Evolutionary conservation across 1,140 invertebrate species (phyloP).

Genomic region (Araneus ventricosus): DNA sequence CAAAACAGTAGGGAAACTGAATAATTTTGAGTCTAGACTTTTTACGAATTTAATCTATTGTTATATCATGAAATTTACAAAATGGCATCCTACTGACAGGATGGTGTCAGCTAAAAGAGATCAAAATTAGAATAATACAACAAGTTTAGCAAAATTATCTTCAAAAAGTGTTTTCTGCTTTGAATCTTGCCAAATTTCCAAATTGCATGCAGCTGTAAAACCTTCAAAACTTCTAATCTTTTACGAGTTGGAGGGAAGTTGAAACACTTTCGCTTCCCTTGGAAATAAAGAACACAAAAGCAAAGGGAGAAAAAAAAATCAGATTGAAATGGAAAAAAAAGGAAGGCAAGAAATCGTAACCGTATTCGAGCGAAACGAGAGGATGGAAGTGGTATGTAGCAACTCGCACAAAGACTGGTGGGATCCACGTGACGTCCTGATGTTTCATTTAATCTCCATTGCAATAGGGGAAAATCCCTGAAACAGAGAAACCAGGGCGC

Average conservation of each 20-base stretch:
- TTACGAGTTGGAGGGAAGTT: conserved; percentile 16
- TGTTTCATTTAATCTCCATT: conserved; percentile 59
- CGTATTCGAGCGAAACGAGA: conserved; percentile 17
- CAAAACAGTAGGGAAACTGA: too few relatives aligned
- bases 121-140: too few relatives aligned
- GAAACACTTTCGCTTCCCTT: neutral
- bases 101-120: too few relatives aligned
- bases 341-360: neutral
- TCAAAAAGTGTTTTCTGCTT: neutral
- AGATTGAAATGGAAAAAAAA: neutral
- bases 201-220: neutral
- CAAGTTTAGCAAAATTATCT: too few relatives aligned
- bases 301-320: neutral
- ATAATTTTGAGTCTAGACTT: too few relatives aligned
- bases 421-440: conserved; percentile 41
- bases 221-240: conserved; percentile 32
- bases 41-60: too few relatives aligned
- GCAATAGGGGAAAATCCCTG: conserved; percentile 10
- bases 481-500: conserved; percentile 9
- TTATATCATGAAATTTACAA: too few relatives aligned
- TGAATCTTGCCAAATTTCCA: neutral
- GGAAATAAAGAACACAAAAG: conserved; percentile 13
- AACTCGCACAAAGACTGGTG: neutral
- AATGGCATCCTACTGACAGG: too few relatives aligned
- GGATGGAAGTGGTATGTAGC: neutral